Percentiles rank a stretch among this genome's conserved stretches.
phyloP scores from a whole-genome alignment of 2,113 vertebrate genomes.

The Cyprinus carpio region DNA sequence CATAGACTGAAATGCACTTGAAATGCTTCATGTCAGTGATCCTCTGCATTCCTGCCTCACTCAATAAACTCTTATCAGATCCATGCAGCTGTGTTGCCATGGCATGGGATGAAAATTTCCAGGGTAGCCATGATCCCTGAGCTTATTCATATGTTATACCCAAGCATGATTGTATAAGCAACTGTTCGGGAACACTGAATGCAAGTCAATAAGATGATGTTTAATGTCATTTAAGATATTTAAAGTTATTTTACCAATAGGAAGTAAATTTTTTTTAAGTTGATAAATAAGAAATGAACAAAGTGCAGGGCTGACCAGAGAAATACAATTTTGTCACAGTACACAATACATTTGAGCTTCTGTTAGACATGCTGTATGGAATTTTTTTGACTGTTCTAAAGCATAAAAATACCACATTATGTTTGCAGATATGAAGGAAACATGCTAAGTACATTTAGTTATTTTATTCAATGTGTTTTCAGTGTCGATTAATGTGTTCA shows the following conservation, averaged over 20 bases:
- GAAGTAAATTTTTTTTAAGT: too few species aligned
- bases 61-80: slow-evolving; percentile 69
- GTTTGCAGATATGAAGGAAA: too few species aligned
- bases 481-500: too few species aligned
- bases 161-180: not conserved
- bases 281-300: too few species aligned
- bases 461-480: too few species aligned
- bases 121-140: slow-evolving; percentile 52
- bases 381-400: too few species aligned
- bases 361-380: not conserved
- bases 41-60: not conserved
- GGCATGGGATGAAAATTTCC: slow-evolving; percentile 44
- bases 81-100: slow-evolving; percentile 31
- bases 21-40: slow-evolving; percentile 50
- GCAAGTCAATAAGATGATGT: not conserved
- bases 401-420: too few species aligned
- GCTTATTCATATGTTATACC: slow-evolving; percentile 48
- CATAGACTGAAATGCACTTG: slow-evolving; percentile 64
- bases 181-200: not conserved
- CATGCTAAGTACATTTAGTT: too few species aligned
- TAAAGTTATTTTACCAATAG: too few species aligned
- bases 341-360: not conserved
- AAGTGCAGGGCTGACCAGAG: too few species aligned
- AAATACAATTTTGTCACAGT: not conserved
- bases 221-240: not conserved